phyloP scores from a whole-genome alignment of 2,888 invertebrate genomes.

The Plutella xylostella region DNA sequence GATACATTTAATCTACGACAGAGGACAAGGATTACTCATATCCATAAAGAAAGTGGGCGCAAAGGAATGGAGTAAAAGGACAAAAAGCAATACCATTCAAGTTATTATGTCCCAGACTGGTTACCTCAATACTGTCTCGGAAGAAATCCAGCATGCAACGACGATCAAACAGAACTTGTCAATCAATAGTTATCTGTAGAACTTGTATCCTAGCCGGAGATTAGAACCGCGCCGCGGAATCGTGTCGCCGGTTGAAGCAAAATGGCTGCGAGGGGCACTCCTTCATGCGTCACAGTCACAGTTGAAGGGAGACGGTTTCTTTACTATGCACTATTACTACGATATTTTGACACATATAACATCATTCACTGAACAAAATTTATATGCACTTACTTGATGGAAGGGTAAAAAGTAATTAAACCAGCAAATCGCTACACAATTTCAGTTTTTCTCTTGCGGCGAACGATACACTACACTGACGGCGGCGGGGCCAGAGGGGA shows the following conservation, averaged over 20 bases:
- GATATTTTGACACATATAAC: constrained; percentile 30
- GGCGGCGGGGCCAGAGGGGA: constrained; percentile 68
- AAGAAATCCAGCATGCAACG: too few relatives aligned
- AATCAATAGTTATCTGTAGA: too few relatives aligned
- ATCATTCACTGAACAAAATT: constrained; percentile 43
- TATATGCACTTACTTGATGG: constrained; percentile 65
- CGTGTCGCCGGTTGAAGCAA: constrained; percentile 68
- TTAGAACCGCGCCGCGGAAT: constrained; percentile 54
- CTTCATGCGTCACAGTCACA: constrained; percentile 73
- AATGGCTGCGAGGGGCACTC: constrained; percentile 71
- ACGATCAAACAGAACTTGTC: too few relatives aligned
- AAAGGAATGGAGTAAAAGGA: too few relatives aligned
- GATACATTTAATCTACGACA: too few relatives aligned
- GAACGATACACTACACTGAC: constrained; percentile 69
- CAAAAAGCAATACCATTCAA: too few relatives aligned
- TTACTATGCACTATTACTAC: constrained; percentile 28
- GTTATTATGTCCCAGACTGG: too few relatives aligned
- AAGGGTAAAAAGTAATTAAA: constrained; percentile 66
- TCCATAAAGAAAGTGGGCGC: too few relatives aligned
- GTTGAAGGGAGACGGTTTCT: constrained; percentile 34
- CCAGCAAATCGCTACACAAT: constrained; percentile 67
- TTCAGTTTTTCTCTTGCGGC: constrained; percentile 67
- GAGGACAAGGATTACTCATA: too few relatives aligned
- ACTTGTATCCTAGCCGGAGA: too few relatives aligned
- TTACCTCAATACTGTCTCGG: too few relatives aligned